These are phyloP conservation scores for Limnothrissa miodon DNA, from an alignment of 2,113 vertebrate genomes.

Conservation along the genomic window DNA sequence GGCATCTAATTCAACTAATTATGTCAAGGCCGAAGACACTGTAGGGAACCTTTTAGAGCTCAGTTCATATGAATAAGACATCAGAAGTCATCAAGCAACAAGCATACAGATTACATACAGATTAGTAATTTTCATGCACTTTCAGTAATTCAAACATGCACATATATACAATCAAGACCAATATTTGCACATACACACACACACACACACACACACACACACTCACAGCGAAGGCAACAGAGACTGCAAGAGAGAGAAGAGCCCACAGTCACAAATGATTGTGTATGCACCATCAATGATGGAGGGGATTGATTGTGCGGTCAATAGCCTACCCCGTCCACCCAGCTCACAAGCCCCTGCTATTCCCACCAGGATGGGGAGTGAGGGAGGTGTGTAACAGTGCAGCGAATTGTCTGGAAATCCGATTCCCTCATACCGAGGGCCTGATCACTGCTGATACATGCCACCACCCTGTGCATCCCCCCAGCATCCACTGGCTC, in stretches of 20 bases:
- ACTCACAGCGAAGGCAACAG: background rate
- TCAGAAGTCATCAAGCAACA: background rate
- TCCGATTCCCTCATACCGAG: conserved; percentile 35
- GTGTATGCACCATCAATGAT: conserved; percentile 46
- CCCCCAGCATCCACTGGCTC: background rate
- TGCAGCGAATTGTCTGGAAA: conserved; percentile 31
- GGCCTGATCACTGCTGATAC: conserved; percentile 29
- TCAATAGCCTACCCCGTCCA: conserved; percentile 30
- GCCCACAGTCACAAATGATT: conserved; percentile 18
- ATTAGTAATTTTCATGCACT: too few species aligned
- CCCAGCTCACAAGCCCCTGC: background rate
- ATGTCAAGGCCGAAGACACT: background rate
- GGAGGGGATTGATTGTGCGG: conserved; percentile 44
- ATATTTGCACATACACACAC: background rate
- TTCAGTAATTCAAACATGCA: too few species aligned
- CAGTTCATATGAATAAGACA: background rate
- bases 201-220: background rate
- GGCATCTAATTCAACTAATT: conserved; percentile 6
- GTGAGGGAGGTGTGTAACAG: conserved; percentile 19
- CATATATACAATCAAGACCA: background rate
- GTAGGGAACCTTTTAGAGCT: background rate
- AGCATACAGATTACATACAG: background rate
- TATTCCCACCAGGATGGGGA: background rate
- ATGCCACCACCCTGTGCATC: background rate
- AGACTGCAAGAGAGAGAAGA: background rate